Base-by-base conservation (phyloP, 2,797 vertebrate species). In the Hephaestus fuliginosus region DNA sequence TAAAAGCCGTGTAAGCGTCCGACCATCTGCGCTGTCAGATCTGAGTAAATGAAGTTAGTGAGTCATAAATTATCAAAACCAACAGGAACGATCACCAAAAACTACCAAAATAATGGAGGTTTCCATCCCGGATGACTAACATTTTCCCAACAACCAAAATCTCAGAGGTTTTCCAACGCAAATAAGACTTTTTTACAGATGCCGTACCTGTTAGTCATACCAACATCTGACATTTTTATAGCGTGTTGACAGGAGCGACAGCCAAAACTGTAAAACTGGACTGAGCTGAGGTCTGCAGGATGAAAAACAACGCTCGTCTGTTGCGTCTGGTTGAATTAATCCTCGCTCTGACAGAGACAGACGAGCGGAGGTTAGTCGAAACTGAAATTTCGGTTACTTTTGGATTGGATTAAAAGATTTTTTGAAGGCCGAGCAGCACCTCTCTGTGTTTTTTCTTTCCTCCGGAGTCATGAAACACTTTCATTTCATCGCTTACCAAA, bases 401-500 rank as follows among this genome's bases (percentile, higher is more conserved):
- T 57, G 22, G 9, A 20, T 25, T 3, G 36, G 22, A 65, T 58
- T 49, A 43, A 74, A 52, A 22, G 28, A 1, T 14, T 15, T 20
- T 57, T 18, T 36, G 66, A 25, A 33, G 28, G 46, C 44, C 0
- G 36, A n/a, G 30, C 52, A 25, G 70, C 78, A 68, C 48, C 70
- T 70, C 20, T 0, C 25, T 2, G 3, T 58, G 57, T 55, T 55
- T 52, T 36, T 44, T 56, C 28, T 65, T 15, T 22, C 36, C 64
- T 49, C 68, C 14, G 60, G 44, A 63, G 11, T 39, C 39, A 56
- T 64, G 48, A 83, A 81, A 72, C 57, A 58, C 46, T 64, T 70
- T 80, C 51, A 76, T 86, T 84, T 81, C 85, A 87, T 82, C 76
- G 7, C 69, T 61, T 53, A 78, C 71, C 82, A 82, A 83, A 80